Conservation (phyloP, 2,888 invertebrate genomes). For the Coelinius sp. region DNA sequence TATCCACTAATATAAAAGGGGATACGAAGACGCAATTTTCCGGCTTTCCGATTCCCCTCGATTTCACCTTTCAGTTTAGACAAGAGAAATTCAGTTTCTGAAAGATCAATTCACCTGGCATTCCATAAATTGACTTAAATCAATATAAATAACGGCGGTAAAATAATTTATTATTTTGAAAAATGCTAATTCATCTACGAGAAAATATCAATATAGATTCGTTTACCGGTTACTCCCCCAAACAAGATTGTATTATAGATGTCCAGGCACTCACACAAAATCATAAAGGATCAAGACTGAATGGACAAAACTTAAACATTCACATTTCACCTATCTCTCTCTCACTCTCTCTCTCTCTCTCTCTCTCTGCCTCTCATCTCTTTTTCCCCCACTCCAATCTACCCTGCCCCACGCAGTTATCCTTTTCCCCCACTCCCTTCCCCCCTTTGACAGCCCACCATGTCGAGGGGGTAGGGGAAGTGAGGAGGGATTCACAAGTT, state of each 20-base stretch:
- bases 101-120: neutral
- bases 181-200: neutral
- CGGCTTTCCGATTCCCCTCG: constrained; percentile 2
- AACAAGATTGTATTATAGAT: constrained; percentile 5
- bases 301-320: constrained; percentile 68
- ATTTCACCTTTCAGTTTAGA: neutral
- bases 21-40: constrained; percentile 23
- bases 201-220: neutral
- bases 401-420: constrained; percentile 41
- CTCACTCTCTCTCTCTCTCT: neutral
- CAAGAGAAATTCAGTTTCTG: neutral
- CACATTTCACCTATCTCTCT: constrained; percentile 42
- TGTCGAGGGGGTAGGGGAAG: neutral
- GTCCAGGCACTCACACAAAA: neutral
- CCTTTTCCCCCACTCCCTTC: constrained; percentile 27
- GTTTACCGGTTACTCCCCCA: neutral
- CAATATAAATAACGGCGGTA: neutral
- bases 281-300: constrained; percentile 44
- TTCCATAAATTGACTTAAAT: neutral
- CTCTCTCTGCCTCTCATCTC: constrained; percentile 38
- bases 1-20: neutral
- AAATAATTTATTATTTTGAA: neutral
- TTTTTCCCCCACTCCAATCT: constrained; percentile 40
- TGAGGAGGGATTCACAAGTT: constrained; percentile 61
- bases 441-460: constrained; percentile 27